Base-by-base conservation (phyloP, 2,797 vertebrate genomes). In the Coreius guichenoti region DNA sequence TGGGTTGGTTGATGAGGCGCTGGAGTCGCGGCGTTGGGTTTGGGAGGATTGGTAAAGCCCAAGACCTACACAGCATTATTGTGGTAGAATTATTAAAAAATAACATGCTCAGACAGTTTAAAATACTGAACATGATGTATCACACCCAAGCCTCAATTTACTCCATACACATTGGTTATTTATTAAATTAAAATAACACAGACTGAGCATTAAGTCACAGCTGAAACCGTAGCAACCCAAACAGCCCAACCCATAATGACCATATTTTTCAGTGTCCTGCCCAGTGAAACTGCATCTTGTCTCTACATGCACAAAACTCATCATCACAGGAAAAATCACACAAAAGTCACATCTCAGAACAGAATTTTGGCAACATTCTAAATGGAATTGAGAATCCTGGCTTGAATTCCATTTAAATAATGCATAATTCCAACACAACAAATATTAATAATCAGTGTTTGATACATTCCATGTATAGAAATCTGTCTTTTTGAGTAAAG, bases 31-130 rank as follows among this genome's bases (percentile, higher is more conserved):
- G 23, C 21, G 5, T 16, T 33, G 5, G 63, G 33, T 69, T 84
- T 84, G 33, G 21, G 17, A 36, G 39, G 31, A 5, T 39, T 76
- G 47, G 4, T 33, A n/a, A 79, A 67, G 1, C 63, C 63, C 33
- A 84, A 26, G 21, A 84, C 83, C 74, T 79, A 12, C 43, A 77
- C 17, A 84, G 47, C 8, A 69, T 84, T 8, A 7, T 39, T 21
- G 2, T 26, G 16, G 1, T 16, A 36, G 31, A 19, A 68, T 12
- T 21, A 68, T 21, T 6, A 43, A 26, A 39, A 43, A 2, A 5
- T 13, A 76, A 56, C 12, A 3, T 74, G 1, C 9, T 31, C 16
- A 49, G 9, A 31, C 9, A 19, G n/a, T 73, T 73, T 51, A 70
- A 33, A 54, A 75, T 33, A 54, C 29, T 3, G 26, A 63, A 26